phyloP scores from a whole-genome alignment of 2,113 vertebrate genomes.

The Bufo gargarizans region DNA sequence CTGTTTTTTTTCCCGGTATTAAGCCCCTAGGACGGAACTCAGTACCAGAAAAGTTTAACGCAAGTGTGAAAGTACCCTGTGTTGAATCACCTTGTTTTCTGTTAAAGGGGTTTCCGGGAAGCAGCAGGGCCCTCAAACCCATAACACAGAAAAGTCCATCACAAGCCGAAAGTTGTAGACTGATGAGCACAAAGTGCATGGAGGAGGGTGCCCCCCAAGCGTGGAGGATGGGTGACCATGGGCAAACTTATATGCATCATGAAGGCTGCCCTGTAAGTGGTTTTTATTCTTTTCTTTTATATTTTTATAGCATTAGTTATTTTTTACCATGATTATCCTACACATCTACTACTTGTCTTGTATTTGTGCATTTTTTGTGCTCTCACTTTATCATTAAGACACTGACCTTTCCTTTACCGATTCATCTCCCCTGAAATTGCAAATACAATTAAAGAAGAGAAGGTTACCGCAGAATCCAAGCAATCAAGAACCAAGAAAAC shows the following conservation, averaged over 20 bases:
- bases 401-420: conserved; percentile 34
- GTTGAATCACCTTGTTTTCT: too few species aligned
- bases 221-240: too few species aligned
- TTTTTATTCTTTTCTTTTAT: not conserved
- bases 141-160: too few species aligned
- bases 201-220: too few species aligned
- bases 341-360: not conserved
- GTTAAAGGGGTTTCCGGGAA: too few species aligned
- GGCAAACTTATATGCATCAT: not conserved
- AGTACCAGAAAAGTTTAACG: too few species aligned
- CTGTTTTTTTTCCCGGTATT: too few species aligned
- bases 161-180: too few species aligned
- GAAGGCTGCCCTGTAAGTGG: not conserved
- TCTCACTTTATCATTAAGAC: conserved; percentile 29
- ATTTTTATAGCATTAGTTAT: not conserved
- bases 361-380: not conserved
- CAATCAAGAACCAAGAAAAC: not conserved
- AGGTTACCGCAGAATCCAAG: not conserved
- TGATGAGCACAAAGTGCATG: too few species aligned
- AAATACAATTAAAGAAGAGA: conserved; percentile 27
- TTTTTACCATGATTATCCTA: not conserved
- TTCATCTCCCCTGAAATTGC: conserved; percentile 26
- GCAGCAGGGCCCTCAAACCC: too few species aligned
- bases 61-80: too few species aligned
- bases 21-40: too few species aligned